phyloP scores from a whole-genome alignment of 1,140 invertebrate species.

The Megalopta genalis region DNA sequence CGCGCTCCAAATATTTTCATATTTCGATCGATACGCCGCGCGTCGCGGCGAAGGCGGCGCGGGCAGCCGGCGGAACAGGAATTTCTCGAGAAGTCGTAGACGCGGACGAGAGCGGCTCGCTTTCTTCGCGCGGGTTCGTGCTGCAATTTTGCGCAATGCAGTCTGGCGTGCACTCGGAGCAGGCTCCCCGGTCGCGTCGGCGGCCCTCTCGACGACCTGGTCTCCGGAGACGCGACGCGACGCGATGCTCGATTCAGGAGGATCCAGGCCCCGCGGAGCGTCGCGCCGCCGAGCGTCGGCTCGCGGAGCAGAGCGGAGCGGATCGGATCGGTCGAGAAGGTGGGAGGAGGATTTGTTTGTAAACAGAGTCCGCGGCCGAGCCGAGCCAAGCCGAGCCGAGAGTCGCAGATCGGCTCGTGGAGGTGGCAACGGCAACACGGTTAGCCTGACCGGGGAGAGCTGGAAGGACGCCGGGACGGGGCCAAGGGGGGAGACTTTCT shows the following conservation, averaged over 20 bases:
- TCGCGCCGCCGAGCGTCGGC: background rate
- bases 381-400: constrained; percentile 1
- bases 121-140: constrained; percentile 39
- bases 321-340: background rate
- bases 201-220: background rate
- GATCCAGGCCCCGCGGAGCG: constrained; percentile 21
- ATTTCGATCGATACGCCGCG: no score
- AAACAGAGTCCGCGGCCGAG: constrained; percentile 63
- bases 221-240: no score
- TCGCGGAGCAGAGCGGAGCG: no score
- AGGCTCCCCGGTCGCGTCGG: background rate
- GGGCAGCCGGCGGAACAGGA: background rate
- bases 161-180: constrained; percentile 45
- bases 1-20: no score
- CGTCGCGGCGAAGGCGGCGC: background rate
- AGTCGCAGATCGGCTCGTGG: constrained; percentile 39
- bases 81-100: constrained; percentile 52
- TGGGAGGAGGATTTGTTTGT: constrained; percentile 72
- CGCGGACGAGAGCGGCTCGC: constrained; percentile 7
- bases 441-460: constrained; percentile 11
- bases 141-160: constrained; percentile 73
- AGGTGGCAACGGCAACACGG: constrained; percentile 33
- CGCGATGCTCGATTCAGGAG: constrained; percentile 23
- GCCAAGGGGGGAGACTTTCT: constrained; percentile 63
- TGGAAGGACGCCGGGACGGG: constrained; percentile 37